These are phyloP conservation scores for Leptosomus discolor DNA, from an alignment of 2,113 vertebrate genomes.

Conservation along the genomic window DNA sequence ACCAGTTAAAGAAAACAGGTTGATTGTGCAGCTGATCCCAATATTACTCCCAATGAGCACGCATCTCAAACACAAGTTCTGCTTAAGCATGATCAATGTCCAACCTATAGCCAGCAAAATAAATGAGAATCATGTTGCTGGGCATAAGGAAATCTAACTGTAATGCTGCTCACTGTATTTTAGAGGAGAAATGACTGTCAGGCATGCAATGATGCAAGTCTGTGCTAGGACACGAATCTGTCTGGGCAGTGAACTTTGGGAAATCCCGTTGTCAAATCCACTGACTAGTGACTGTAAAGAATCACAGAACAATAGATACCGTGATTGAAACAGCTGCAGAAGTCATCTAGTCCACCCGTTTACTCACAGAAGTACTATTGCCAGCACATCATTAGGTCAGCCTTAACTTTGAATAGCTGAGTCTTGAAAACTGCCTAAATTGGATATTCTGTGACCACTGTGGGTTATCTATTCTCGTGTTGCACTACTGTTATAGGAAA, in stretches of 20 bases:
- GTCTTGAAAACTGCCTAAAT: constrained; percentile 2
- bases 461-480: not conserved
- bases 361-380: not conserved
- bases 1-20: not conserved
- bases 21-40: not conserved
- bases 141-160: not conserved
- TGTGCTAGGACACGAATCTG: not conserved
- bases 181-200: not conserved
- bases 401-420: not conserved
- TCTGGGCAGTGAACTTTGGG: not conserved
- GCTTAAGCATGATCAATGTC: not conserved
- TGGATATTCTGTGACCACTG: not conserved
- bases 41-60: not conserved
- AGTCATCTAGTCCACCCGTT: not conserved
- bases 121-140: not conserved
- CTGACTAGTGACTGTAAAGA: not conserved
- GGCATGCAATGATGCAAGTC: not conserved
- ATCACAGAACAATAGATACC: not conserved
- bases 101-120: not conserved
- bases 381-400: not conserved
- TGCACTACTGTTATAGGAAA: not conserved
- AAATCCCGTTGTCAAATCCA: not conserved
- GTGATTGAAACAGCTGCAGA: not conserved
- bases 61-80: not conserved
- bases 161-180: not conserved